Evolutionary conservation across 2,113 vertebrate genomes (phyloP).

Genomic region (Ictalurus furcatus): DNA sequence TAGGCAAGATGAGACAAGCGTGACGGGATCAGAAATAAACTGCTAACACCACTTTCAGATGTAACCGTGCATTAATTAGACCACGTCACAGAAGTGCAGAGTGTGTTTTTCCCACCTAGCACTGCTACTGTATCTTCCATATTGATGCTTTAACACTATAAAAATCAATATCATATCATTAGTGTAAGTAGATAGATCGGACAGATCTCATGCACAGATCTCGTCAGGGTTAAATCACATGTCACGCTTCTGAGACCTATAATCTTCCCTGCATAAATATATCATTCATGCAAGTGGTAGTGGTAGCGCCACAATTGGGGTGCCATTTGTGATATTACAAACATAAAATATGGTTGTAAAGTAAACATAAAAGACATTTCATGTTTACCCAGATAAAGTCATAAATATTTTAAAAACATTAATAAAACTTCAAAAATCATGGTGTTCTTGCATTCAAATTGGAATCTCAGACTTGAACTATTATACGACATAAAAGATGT

Average conservation of each 20-base stretch:
- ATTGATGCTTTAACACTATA: not conserved
- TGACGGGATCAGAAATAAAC: slow-evolving; percentile 10
- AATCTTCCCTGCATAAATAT: slow-evolving; percentile 19
- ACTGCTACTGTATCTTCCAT: not conserved
- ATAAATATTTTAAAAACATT: too few species aligned
- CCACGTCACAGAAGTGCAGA: not conserved
- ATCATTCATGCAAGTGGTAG: not conserved
- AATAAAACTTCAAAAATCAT: not conserved
- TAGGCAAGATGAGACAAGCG: slow-evolving; percentile 22
- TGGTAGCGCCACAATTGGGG: too few species aligned
- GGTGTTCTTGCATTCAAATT: not conserved
- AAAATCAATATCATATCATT: not conserved
- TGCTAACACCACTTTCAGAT: not conserved
- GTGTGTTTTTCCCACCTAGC: too few species aligned
- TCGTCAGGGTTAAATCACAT: slow-evolving; percentile 13
- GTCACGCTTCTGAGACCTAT: not conserved
- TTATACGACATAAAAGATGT: not conserved
- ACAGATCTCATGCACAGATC: not conserved
- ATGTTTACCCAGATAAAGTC: too few species aligned
- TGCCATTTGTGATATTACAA: too few species aligned
- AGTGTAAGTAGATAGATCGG: not conserved
- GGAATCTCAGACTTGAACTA: not conserved
- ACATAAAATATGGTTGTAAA: too few species aligned
- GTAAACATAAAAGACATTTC: too few species aligned
- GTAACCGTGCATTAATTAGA: not conserved